A percentile compares a stretch with the other conserved stretches of the same genome.
phyloP scores from a whole-genome alignment of 1,140 invertebrate species.

The Archivesica marissinica region DNA sequence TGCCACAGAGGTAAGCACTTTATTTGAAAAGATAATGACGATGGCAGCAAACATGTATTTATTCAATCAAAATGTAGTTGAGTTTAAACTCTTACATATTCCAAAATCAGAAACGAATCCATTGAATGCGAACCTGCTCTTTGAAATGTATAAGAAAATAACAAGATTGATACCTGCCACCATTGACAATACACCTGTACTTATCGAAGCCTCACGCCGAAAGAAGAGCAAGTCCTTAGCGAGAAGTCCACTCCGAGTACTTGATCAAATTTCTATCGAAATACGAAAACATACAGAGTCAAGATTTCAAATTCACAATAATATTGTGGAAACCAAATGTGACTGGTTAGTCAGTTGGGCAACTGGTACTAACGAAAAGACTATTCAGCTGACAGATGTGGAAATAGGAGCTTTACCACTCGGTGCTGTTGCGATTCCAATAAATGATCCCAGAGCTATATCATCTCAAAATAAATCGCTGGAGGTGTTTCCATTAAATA shows the following conservation, averaged over 20 bases:
- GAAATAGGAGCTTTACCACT: slow-evolving; percentile 63
- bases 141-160: slow-evolving; percentile 70
- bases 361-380: slow-evolving; percentile 52
- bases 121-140: background rate
- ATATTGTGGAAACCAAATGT: background rate
- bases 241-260: background rate
- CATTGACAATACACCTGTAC: background rate
- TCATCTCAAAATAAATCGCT: background rate
- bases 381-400: background rate
- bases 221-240: background rate
- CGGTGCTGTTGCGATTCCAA: slow-evolving; percentile 62
- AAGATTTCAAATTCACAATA: background rate
- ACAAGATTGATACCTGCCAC: slow-evolving; percentile 72
- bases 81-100: slow-evolving; percentile 68
- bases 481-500: background rate
- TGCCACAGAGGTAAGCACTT: slow-evolving; percentile 56
- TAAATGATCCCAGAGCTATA: background rate
- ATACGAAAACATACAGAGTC: background rate
- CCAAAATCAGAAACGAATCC: slow-evolving; percentile 1
- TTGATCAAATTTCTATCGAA: background rate
- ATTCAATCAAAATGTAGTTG: slow-evolving; percentile 74
- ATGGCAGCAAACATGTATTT: slow-evolving; percentile 67
- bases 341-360: slow-evolving; percentile 68
- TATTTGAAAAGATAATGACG: slow-evolving; percentile 67
- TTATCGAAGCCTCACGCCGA: background rate